A percentile compares a stretch with the other conserved stretches of the same genome.
These are phyloP conservation scores for Sebastes nivosus DNA, from an alignment of 2,797 vertebrate genomes.

Conservation along the genomic window DNA sequence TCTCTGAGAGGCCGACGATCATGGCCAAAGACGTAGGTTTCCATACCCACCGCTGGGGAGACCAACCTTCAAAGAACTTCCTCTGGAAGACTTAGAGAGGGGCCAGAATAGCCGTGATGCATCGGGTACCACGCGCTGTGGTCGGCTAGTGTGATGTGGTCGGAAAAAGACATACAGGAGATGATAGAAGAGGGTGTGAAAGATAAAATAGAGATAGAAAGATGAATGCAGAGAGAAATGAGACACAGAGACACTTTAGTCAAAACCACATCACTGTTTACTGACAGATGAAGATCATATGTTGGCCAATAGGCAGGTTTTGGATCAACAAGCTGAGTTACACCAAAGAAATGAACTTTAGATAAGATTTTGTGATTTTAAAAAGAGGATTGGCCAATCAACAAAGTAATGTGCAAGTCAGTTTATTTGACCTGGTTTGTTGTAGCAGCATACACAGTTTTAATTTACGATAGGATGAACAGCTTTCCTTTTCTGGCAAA, in stretches of 20 bases:
- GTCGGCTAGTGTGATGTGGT: constrained; percentile 46
- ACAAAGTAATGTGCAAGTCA: background rate
- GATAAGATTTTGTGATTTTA: background rate
- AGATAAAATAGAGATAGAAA: background rate
- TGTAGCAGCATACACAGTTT: background rate
- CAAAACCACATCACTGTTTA: background rate
- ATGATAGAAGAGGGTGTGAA: constrained; percentile 28
- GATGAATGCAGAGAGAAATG: background rate
- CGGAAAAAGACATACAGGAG: constrained; percentile 25
- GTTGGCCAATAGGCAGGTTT: background rate
- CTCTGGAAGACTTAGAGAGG: constrained; percentile 9
- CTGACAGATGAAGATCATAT: background rate
- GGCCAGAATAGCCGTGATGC: constrained; percentile 40
- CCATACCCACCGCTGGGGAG: constrained; percentile 16
- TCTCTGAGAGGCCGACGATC: background rate
- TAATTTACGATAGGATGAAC: background rate
- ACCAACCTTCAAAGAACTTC: constrained; percentile 39
- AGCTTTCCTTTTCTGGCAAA: background rate
- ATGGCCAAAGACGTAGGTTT: constrained; percentile 47
- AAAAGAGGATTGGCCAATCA: background rate
- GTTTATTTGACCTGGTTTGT: background rate
- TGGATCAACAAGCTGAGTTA: background rate
- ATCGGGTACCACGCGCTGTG: background rate
- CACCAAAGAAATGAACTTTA: background rate
- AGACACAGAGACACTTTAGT: background rate